Conservation (phyloP, 2,888 invertebrate species). For the Coenonympha glycerion region DNA sequence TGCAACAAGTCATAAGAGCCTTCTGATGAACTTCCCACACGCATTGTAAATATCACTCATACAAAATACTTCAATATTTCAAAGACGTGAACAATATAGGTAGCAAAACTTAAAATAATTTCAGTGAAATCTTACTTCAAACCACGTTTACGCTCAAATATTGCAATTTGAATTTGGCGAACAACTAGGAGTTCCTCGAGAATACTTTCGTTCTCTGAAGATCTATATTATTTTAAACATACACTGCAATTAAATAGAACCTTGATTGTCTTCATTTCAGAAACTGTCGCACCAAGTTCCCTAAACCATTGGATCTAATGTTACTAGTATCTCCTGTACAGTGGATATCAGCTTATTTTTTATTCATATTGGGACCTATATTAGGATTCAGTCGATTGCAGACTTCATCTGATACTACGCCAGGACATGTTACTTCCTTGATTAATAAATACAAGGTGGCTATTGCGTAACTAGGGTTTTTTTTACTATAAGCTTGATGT, state of each 20-base stretch:
- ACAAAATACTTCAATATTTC: too few species aligned
- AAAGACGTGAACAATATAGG: too few species aligned
- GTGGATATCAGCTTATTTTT: slow-evolving; percentile 41
- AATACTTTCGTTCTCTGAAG: too few species aligned
- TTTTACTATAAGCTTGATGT: too few species aligned
- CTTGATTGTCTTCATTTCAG: too few species aligned
- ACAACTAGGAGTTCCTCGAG: too few species aligned
- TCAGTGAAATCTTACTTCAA: too few species aligned
- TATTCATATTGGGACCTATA: slow-evolving; percentile 35
- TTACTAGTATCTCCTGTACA: slow-evolving; percentile 41
- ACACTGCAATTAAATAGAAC: too few species aligned
- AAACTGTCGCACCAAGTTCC: slow-evolving; percentile 26
- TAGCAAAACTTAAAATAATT: not conserved
- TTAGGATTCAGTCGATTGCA: slow-evolving; percentile 41
- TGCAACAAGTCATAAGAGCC: slow-evolving; percentile 48
- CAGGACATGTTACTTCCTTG: slow-evolving; percentile 36
- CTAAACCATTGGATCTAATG: slow-evolving; percentile 34
- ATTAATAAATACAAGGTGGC: slow-evolving; percentile 42
- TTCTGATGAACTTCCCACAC: slow-evolving; percentile 2
- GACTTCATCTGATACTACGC: slow-evolving; percentile 31
- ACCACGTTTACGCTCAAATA: too few species aligned
- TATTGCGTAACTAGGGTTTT: too few species aligned
- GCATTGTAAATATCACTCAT: slow-evolving; percentile 2
- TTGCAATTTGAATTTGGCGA: too few species aligned
- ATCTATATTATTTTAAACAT: too few species aligned